These are phyloP conservation scores for Anas bernieri DNA, from an alignment of 2,797 vertebrate species.

Conservation along the genomic window DNA sequence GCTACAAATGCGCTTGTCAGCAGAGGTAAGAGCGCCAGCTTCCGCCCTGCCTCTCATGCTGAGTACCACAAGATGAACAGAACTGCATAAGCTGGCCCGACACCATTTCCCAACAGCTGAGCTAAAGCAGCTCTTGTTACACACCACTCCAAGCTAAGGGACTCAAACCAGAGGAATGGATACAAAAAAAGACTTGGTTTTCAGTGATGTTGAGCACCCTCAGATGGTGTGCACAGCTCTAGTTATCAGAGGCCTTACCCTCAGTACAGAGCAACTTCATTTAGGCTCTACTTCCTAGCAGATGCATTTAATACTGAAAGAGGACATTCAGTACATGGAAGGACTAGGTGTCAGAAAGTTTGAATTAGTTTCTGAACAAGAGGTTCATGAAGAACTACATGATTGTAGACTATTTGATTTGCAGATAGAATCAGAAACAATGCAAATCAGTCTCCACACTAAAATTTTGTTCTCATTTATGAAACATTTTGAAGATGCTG, in stretches of 20 bases:
- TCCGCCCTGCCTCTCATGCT: fast-evolving
- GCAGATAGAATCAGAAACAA: neutral
- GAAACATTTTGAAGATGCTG: neutral
- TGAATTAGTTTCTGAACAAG: neutral
- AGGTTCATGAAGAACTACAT: neutral
- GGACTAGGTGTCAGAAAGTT: neutral
- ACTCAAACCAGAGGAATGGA: neutral
- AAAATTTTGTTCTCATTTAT: neutral
- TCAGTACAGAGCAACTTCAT: neutral
- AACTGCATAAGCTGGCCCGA: neutral
- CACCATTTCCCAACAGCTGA: fast-evolving
- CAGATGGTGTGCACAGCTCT: neutral
- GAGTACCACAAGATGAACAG: neutral
- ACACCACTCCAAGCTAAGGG: neutral
- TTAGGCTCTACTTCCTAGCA: neutral
- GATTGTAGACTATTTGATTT: neutral
- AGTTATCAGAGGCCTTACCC: neutral
- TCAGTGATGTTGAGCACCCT: neutral
- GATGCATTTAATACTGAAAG: neutral
- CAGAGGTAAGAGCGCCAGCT: neutral
- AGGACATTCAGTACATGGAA: neutral
- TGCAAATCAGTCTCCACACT: neutral
- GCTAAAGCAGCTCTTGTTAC: neutral
- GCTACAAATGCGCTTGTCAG: fast-evolving
- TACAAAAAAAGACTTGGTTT: neutral